Base-by-base conservation (phyloP, 1,140 invertebrate genomes). In the Nasonia vitripennis region DNA sequence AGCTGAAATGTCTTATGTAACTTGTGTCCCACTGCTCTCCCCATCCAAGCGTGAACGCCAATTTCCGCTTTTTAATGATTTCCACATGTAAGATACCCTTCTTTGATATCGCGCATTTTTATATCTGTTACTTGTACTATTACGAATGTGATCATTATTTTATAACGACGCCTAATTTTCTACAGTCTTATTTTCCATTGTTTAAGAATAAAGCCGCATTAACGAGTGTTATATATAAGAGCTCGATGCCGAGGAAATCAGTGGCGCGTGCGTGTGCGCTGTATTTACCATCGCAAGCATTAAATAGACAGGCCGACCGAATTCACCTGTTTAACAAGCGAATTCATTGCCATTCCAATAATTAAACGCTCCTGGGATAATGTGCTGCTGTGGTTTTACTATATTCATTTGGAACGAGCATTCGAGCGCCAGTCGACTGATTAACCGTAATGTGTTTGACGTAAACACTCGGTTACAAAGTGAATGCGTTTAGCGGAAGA, bases 41-140 rank as follows among this genome's bases (percentile, higher is more conserved):
- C 23, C 70, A 71, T 34, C 12, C 27, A 31, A 9, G 9, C 31
- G 27, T 34, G 31, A 71, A 27, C 14, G 10, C 14, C 27, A 17
- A 70, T 71, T 31, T 74, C 37, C 73, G 31, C 17, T n/a, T 11
- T 74, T 74, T 74, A 74, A 74, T 74, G 71, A 74, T 23, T 74
- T 74, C 10, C n/a, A n/a, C 27, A 0, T 2, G 17, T 55, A 4
- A 12, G 51, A 55, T 55, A 55, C 48, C 0, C 11, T 51, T 51
- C 48, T 51, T 51, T 51, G 48, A 11, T 51, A 51, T 51, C 14
- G 14, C 11, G 14, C 9, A 51, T 11, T 2, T 11, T 27, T 27
- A 27, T 9, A 51, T 37, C 34, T 37, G 34, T 37, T 37, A 37
- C 34, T 37, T 37, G 34, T 6, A 37, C 5, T 37, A 37, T 37